These are phyloP conservation scores for Branchipolynoe longqiensis DNA, from an alignment of 2,888 invertebrate species.

Conservation along the genomic window DNA sequence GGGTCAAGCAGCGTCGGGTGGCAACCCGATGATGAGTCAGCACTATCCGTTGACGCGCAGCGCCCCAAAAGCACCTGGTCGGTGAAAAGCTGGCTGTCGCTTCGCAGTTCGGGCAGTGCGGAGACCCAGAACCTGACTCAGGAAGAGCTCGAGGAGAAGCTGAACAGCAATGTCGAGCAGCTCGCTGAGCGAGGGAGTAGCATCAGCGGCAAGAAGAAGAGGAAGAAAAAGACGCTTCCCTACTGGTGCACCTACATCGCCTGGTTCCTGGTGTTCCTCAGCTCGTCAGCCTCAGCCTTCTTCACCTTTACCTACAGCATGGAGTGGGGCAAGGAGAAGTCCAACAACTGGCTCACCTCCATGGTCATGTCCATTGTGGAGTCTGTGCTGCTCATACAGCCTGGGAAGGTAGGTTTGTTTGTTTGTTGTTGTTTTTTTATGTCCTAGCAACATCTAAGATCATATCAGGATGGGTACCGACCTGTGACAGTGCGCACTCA, in stretches of 20 bases:
- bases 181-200: slow-evolving; percentile 54
- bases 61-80: slow-evolving; percentile 13
- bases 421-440: too few species aligned
- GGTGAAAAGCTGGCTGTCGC: slow-evolving; percentile 5
- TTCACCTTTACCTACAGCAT: slow-evolving; percentile 83
- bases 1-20: too few species aligned
- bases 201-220: too few species aligned
- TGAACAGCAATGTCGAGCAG: slow-evolving; percentile 33
- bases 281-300: slow-evolving; percentile 79
- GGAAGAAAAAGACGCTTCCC: slow-evolving; percentile 76
- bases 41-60: not conserved
- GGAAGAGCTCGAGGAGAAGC: slow-evolving; percentile 39
- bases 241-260: slow-evolving; percentile 81
- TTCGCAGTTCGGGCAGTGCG: slow-evolving; percentile 11
- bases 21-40: too few species aligned
- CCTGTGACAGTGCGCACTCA: not conserved
- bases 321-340: slow-evolving; percentile 82
- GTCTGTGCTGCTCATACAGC: slow-evolving; percentile 83
- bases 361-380: slow-evolving; percentile 82
- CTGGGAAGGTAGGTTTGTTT: slow-evolving; percentile 83
- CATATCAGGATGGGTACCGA: not conserved
- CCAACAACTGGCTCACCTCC: slow-evolving; percentile 83
- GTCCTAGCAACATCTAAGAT: too few species aligned
- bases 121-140: slow-evolving; percentile 3
- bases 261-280: slow-evolving; percentile 82